Percentiles rank a stretch among this genome's conserved stretches.
Conservation (phyloP, 2,797 vertebrate species). For the Leptodactylus fallax region DNA sequence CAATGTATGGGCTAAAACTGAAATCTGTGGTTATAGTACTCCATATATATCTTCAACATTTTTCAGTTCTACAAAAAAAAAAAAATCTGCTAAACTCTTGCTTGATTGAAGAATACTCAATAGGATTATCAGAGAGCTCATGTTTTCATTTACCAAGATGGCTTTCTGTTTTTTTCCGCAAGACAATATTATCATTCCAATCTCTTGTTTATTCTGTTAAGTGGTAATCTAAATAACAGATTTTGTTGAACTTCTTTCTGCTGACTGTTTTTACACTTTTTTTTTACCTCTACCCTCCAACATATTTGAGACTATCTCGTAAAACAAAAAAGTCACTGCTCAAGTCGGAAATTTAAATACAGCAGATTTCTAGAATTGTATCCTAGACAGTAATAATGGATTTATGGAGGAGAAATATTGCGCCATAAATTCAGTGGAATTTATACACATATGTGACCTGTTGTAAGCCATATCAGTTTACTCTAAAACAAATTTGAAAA, state of each 20-base stretch:
- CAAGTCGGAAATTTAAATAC: conserved; percentile 67
- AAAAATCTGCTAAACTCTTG: background rate
- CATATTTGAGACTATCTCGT: conserved; percentile 72
- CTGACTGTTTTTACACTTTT: conserved; percentile 75
- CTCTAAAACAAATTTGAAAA: background rate
- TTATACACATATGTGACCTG: background rate
- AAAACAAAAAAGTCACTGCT: conserved; percentile 66
- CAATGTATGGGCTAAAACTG: background rate
- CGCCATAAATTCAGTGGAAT: background rate
- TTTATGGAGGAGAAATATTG: background rate
- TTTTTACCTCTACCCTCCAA: conserved; percentile 74
- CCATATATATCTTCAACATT: background rate
- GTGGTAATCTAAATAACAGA: conserved; percentile 76
- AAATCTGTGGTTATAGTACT: no score
- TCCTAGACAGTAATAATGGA: background rate
- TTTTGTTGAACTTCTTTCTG: conserved; percentile 75
- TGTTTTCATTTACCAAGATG: conserved; percentile 47
- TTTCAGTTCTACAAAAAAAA: background rate
- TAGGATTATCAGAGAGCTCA: conserved; percentile 5
- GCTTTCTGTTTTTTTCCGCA: conserved; percentile 33
- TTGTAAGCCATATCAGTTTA: background rate
- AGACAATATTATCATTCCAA: conserved; percentile 60
- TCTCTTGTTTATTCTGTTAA: conserved; percentile 74
- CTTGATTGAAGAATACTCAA: conserved; percentile 17
- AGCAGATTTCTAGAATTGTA: conserved; percentile 35